Evolutionary conservation across 2,797 vertebrate species (phyloP), one percentile per base, ranked within the genome.

Genomic region (Phalloptychus januarius): DNA sequence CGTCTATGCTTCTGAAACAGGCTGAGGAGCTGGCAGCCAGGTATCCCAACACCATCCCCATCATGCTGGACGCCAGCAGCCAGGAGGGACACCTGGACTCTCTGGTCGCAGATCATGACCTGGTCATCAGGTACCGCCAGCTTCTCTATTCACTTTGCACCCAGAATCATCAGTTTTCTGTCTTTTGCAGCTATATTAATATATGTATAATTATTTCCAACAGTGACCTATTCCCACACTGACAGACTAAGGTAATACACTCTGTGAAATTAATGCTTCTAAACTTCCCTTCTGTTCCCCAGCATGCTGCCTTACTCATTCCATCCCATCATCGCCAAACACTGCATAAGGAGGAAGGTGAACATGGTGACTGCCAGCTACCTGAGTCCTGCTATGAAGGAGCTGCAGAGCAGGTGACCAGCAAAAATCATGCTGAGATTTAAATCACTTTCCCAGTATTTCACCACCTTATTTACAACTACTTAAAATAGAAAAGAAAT

Each of bases 291-390:
- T 44, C 38, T 78, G n/a, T 54, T 78, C 80, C 52, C 48, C 82
- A 94, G 94, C 85, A 6, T 99, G 93, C 93, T 99, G 87, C 98
- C 98, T 0, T 97, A 97, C 79, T 77, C 88, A 0, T 94, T 94
- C 52, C 98, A 99, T 92, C 97, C 98, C 38, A 87, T 96, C 71
- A 92, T 99, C 78, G 97, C 97, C 77, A 97, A 97, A 86, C 95
- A 96, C 52, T 99, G 98, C 91, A 98, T 99, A 85, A 92, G 92
- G 31, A 95, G 82, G 89, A 98, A 96, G 91, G 97, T 98, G 44
- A 98, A 98, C 94, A 92, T 99, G 96, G 89, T 99, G 91, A 99
- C 97, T 0, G 97, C 98, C 69, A 99, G 98, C 91, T 99, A 99
- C 90, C 89, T 96, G 91, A 97, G 96, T 77, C 97, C 97, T 6